phyloP scores from a whole-genome alignment of 2,888 invertebrate genomes.

The Drosophila barbarae region DNA sequence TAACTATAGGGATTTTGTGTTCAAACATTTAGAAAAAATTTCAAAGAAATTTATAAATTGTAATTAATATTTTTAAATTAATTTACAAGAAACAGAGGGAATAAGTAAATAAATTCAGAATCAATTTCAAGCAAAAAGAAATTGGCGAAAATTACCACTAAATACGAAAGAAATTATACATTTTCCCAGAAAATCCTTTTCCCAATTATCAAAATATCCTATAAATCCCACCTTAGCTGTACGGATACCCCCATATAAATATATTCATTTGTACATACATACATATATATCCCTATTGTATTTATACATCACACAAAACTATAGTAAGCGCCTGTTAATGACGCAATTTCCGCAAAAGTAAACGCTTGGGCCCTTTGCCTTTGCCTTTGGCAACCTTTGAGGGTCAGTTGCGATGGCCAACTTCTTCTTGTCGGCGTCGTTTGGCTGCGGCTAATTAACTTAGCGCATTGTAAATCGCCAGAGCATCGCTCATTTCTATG shows the following conservation, averaged over 20 bases:
- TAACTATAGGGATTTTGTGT: conserved; percentile 1
- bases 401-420: conserved; percentile 48
- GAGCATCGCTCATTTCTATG: conserved; percentile 64
- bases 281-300: background rate
- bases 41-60: too few species aligned
- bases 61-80: too few species aligned
- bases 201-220: background rate
- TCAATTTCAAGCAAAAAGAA: too few species aligned
- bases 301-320: conserved; percentile 13
- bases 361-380: conserved; percentile 28
- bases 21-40: background rate
- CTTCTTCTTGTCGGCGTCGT: conserved; percentile 11
- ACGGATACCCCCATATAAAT: background rate
- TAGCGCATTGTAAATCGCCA: conserved; percentile 64
- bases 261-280: background rate
- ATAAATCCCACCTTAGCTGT: background rate
- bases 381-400: conserved; percentile 54
- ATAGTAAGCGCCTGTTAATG: conserved; percentile 68
- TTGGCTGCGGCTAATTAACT: conserved; percentile 64
- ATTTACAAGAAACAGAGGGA: too few species aligned
- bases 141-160: too few species aligned
- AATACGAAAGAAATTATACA: too few species aligned
- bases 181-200: background rate
- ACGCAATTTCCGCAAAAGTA: conserved; percentile 65
- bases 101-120: too few species aligned